phyloP scores from a whole-genome alignment of 1,140 invertebrate genomes.

The Leptonema lineaticorne region DNA sequence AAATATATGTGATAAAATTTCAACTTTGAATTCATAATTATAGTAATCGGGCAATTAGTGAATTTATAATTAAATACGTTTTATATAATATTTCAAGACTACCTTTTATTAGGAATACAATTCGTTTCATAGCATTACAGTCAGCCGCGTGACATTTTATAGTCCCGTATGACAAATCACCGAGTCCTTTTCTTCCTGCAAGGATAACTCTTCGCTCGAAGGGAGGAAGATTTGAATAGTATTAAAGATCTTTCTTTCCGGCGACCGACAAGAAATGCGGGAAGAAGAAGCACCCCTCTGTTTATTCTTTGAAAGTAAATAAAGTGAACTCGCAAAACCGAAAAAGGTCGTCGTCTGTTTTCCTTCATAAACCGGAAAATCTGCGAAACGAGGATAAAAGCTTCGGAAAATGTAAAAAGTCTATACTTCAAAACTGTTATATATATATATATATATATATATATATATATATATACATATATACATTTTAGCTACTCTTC shows the following conservation, averaged over 20 bases:
- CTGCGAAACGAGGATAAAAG: too few species aligned
- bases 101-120: background rate
- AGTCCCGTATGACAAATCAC: slow-evolving; percentile 33
- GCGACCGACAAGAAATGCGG: background rate
- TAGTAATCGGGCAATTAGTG: too few species aligned
- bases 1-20: too few species aligned
- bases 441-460: too few species aligned
- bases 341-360: slow-evolving; percentile 20
- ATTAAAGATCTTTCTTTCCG: slow-evolving; percentile 26
- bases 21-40: too few species aligned
- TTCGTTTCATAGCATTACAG: background rate
- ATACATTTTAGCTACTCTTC: too few species aligned
- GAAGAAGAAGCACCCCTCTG: slow-evolving; percentile 25
- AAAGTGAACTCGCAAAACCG: slow-evolving; percentile 27
- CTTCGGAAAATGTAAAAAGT: too few species aligned
- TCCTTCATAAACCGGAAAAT: background rate
- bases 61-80: background rate
- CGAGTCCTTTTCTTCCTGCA: too few species aligned
- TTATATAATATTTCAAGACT: background rate
- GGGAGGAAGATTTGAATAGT: slow-evolving; percentile 35
- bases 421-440: too few species aligned
- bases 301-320: slow-evolving; percentile 36
- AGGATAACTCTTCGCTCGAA: background rate
- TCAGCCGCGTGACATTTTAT: slow-evolving; percentile 14
- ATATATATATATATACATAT: too few species aligned